Evolutionary conservation across 2,113 vertebrate genomes (phyloP), one percentile per base, ranked within the genome.

Genomic region (Aptenodytes forsteri): DNA sequence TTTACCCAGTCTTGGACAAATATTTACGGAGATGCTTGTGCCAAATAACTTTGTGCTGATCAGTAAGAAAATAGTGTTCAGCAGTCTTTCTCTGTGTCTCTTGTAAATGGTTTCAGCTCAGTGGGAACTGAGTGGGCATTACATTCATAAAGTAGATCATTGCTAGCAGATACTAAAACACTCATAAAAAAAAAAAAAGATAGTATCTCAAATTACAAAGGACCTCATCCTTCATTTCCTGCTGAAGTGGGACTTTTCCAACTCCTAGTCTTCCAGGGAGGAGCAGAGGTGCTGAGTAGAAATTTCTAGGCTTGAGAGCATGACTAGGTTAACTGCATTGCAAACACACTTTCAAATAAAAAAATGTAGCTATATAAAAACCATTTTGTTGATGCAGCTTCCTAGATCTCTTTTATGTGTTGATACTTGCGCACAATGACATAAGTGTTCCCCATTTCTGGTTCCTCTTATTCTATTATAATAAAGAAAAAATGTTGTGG

Each of bases 11-110:
- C 87, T 84, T 97, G 96, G 93, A 89, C 97, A 98, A 98, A 98
- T 98, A 98, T 98, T 98, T 98, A 96, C 95, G 20, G 81, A 98
- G 75, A 90, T 94, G 69, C 66, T 90, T 52, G 81, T 95, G 97
- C 98, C 98, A 98, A 98, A 98, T 98, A 98, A 93, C 97, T 98
- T 95, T 97, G 92, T 97, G 87, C 97, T 98, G 96, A 98, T 95
- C 84, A 86, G 65, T 67, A 75, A 95, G 95, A 97, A 97, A 96
- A 93, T 54, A 83, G 87, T 14, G 54, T 97, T 98, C 93, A 70
- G 94, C 95, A 94, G 81, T 94, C 44, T 30, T 90, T 81, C 62
- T 97, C 92, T 96, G 38, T 78, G 72, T 76, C 95, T 95, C 67
- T 96, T 49, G 92, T 94, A 96, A 97, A 96, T 96, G 85, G 71